Evolutionary conservation across 2,888 invertebrate species (phyloP), one percentile per base, ranked within the genome.

Genomic region (Lobophora halterata): DNA sequence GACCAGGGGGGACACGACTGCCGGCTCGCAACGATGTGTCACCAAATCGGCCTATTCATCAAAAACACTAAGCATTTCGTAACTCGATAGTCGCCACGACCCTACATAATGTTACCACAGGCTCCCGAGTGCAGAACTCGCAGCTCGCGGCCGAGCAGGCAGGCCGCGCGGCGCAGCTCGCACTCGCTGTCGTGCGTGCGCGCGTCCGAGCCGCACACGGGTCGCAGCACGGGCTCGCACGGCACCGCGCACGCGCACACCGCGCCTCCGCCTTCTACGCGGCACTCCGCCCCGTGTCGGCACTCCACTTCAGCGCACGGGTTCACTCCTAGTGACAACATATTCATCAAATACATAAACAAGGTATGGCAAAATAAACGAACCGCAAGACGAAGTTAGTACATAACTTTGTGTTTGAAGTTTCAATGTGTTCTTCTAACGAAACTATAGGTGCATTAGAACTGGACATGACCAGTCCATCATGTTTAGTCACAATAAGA

Each of bases 171-270:
- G 46, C 90, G 89, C 64, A 97, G 82, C 65, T 95, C 94, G 74
- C 97, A 97, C 57, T 93, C 91, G 35, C 94, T 94, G 49, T 93
- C 91, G 81, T 95, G 97, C 0, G 95, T 96, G 44, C 91, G 90
- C 1, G 94, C 93, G 67, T 97, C 96, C 2, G 92, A 91, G 2
- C 95, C 96, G 76, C 97, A 97, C 5, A 97, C 95, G 2, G 94
- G 94, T 27, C 93, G 88, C 86, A 95, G 89, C 30, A 94, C 90
- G 5, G 92, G 91, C 73, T 95, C 94, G 71, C 96, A 96, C 13
- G 90, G 89, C 6, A 93, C 90, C 0, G 95, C 93, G 71, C 97
- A 97, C 44, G 93, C 92, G 75, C 97, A 97, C 49, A 91, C 91
- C 0, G 96, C 95, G 0, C 96, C 95, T 43, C 76, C 76, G 6